Percentiles rank a stretch among this genome's conserved stretches.
Conservation (phyloP, 2,797 vertebrate species). For the Tauraco hartlaubi region DNA sequence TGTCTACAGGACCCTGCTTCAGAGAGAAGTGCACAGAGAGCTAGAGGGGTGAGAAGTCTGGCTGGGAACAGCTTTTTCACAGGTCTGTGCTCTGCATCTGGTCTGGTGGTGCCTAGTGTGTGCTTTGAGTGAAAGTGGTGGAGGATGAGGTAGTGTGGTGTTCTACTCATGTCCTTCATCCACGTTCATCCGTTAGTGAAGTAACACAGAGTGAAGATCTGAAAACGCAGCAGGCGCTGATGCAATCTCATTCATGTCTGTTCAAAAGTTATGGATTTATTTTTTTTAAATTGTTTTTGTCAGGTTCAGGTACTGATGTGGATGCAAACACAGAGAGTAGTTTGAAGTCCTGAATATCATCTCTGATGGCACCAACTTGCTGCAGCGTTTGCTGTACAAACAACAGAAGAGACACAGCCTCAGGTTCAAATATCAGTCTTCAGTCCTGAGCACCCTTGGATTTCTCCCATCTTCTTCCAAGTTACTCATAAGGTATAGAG, state of each 20-base stretch:
- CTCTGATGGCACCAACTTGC: background rate
- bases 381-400: background rate
- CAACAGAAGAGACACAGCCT: background rate
- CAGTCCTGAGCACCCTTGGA: background rate
- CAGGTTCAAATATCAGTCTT: background rate
- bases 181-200: background rate
- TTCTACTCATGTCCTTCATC: background rate
- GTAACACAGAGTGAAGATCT: background rate
- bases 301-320: background rate
- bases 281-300: background rate
- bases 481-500: background rate
- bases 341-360: background rate
- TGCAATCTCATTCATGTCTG: background rate
- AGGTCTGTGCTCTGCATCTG: background rate
- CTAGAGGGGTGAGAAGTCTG: background rate
- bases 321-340: background rate
- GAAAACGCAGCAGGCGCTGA: background rate
- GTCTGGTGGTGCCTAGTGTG: fast-evolving
- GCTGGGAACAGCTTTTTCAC: background rate
- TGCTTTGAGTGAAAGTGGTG: background rate
- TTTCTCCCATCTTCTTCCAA: background rate
- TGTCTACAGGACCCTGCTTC: background rate
- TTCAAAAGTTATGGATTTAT: background rate
- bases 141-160: fast-evolving
- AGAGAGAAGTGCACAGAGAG: background rate